These are phyloP conservation scores for Catocala nupta DNA, from an alignment of 2,888 invertebrate genomes.

Conservation along the genomic window DNA sequence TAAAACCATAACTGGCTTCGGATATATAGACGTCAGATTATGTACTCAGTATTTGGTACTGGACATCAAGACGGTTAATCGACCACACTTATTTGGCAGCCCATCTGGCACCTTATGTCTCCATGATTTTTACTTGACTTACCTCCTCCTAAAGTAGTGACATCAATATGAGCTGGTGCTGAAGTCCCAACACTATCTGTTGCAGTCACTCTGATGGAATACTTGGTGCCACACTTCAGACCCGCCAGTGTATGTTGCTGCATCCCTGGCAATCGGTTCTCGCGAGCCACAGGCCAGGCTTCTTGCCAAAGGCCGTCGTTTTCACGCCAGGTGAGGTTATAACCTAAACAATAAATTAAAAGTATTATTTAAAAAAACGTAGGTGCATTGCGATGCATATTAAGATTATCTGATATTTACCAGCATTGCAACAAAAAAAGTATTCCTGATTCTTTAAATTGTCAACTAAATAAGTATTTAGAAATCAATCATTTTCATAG, in stretches of 20 bases:
- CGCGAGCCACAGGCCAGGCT: slow-evolving; percentile 89
- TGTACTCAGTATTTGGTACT: no score
- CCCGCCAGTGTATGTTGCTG: slow-evolving; percentile 90
- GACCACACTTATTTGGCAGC: no score
- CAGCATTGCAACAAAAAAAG: no score
- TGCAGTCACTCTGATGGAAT: slow-evolving; percentile 93
- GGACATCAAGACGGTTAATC: no score
- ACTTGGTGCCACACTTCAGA: slow-evolving; percentile 94
- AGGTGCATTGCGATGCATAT: no score
- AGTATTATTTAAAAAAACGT: not conserved
- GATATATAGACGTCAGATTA: no score
- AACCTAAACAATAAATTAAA: slow-evolving; percentile 62
- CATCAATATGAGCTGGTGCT: slow-evolving; percentile 88
- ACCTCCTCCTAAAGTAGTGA: slow-evolving; percentile 88
- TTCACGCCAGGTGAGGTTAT: slow-evolving; percentile 84
- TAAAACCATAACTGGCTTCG: no score
- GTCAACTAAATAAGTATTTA: no score
- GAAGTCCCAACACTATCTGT: slow-evolving; percentile 94
- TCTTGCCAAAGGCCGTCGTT: slow-evolving; percentile 84
- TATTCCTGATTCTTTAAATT: no score
- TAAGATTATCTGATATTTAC: no score
- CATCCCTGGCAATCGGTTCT: slow-evolving; percentile 84
- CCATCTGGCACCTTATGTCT: no score
- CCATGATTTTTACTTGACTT: slow-evolving; percentile 39
- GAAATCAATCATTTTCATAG: no score